These are phyloP conservation scores for Himalopsyche japonica DNA, from an alignment of 2,888 invertebrate species.

Conservation along the genomic window DNA sequence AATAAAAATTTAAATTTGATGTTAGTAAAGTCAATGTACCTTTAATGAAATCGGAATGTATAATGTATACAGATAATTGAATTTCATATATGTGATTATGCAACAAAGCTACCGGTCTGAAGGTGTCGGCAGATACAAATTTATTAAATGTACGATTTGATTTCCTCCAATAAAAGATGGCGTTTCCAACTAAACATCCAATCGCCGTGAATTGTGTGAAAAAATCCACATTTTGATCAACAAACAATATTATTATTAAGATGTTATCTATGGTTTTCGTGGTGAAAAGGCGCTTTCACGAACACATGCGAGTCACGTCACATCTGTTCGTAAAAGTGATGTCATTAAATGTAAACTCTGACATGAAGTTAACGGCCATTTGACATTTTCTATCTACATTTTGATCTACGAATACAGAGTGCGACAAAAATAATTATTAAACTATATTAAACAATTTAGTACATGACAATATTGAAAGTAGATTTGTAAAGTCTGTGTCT, in stretches of 20 bases:
- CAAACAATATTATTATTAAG: background rate
- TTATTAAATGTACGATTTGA: background rate
- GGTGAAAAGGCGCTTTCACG: background rate
- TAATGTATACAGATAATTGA: too few species aligned
- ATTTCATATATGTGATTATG: too few species aligned
- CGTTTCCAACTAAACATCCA: background rate
- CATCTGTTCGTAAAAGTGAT: background rate
- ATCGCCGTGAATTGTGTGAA: background rate
- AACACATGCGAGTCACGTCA: conserved; percentile 1
- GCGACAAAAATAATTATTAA: background rate
- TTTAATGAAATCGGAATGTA: too few species aligned
- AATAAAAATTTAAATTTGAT: too few species aligned
- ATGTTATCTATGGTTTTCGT: background rate
- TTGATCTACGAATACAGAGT: background rate
- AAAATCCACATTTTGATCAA: background rate
- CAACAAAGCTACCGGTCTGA: too few species aligned
- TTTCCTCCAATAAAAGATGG: background rate
- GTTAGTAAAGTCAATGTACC: too few species aligned
- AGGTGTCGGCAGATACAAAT: too few species aligned
- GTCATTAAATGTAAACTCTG: conserved; percentile 4
- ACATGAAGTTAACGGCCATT: background rate
- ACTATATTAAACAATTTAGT: background rate
- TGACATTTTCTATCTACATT: conserved; percentile 12
- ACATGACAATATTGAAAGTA: too few species aligned
- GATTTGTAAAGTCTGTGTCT: too few species aligned